phyloP scores from a whole-genome alignment of 2,113 vertebrate species.

The Megaptera novaeangliae region DNA sequence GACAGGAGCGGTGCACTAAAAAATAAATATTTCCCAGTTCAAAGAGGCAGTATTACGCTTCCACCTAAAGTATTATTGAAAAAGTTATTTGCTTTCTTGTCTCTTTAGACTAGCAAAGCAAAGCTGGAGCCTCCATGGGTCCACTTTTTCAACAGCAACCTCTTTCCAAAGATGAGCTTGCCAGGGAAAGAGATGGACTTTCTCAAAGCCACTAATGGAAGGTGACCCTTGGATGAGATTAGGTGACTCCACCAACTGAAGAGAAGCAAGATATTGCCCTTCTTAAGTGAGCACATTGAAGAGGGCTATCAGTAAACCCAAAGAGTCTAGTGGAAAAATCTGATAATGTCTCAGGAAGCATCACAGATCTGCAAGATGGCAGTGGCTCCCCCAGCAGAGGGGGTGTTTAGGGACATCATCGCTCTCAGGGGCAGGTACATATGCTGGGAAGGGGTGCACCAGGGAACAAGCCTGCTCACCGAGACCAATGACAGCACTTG shows the following conservation, averaged over 20 bases:
- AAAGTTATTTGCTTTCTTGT: not conserved
- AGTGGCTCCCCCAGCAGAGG: not conserved
- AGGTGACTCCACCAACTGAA: not conserved
- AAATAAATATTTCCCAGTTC: not conserved
- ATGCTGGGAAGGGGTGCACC: rapidly evolving
- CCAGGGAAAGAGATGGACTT: not conserved
- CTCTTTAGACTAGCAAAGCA: not conserved
- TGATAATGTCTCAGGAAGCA: not conserved
- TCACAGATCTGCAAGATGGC: not conserved
- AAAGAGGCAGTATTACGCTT: not conserved
- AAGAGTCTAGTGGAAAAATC: not conserved
- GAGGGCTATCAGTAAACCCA: not conserved
- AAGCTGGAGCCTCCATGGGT: not conserved
- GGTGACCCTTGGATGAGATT: not conserved
- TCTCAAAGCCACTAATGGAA: not conserved
- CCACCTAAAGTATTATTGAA: not conserved
- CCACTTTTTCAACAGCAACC: not conserved
- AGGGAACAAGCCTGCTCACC: no score
- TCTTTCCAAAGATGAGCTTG: not conserved
- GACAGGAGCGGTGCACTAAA: not conserved
- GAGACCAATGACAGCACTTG: not conserved
- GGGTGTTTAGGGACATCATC: not conserved
- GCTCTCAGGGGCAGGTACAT: not conserved
- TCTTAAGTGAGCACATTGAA: not conserved
- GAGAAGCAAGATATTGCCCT: not conserved